Evolutionary conservation across 2,113 vertebrate species (phyloP), one percentile per base, ranked within the genome.

Genomic region (Lathamus discolor): DNA sequence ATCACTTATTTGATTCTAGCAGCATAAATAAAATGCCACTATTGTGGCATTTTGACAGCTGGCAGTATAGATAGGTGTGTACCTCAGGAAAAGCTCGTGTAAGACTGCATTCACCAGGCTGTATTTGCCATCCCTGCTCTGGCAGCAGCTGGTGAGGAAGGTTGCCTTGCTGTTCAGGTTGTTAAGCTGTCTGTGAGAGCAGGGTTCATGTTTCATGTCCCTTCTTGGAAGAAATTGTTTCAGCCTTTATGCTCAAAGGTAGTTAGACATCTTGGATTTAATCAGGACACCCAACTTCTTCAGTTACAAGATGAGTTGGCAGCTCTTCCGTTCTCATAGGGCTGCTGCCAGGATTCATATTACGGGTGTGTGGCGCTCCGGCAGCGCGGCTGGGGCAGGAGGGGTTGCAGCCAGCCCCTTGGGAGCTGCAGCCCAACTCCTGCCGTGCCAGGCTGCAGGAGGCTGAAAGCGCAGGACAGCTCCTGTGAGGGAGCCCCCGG

Each of bases 401-500:
- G 19, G 19, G 72, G 19, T 13, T 46, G 49, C 68, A 54, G 18
- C 48, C 52, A 61, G 49, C 29, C 55, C 46, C 17, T 37, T 43
- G 22, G 61, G 51, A 92, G 77, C 64, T 85, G 72, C 1, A 0
- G 62, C 55, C 64, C 88, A 59, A 37, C 41, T 85, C 46, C 86
- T 91, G 83, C 86, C 62, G 4, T 1, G 2, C 13, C 37, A 39
- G 44, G 31, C 0, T 0, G 35, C 63, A 11, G 29, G 90, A 97
- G 93, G 93, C 97, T 98, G 98, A 97, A 98, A 97, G 73, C 31
- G 51, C 86, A 90, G 97, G 97, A 97, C 97, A 98, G 96, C 97
- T 98, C 95, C 95, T 73, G 68, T 4, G 17, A 35, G 73, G 69
- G 70, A 77, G 62, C 69, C 18, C 23, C 74, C 0, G 0, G 17